Conservation (phyloP, 2,888 invertebrate genomes). For the Caenorhabditis wallacei region DNA sequence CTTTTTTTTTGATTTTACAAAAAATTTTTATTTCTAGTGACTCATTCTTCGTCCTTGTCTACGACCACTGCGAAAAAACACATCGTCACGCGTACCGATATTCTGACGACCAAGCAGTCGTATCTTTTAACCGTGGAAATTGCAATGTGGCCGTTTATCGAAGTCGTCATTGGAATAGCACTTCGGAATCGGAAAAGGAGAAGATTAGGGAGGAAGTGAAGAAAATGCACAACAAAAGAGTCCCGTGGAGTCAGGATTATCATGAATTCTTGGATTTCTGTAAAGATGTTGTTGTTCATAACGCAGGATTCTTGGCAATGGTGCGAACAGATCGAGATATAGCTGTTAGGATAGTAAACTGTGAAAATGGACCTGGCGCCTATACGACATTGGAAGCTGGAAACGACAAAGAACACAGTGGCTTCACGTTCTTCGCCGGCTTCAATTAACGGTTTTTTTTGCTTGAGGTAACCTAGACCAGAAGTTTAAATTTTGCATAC, state of each 20-base stretch:
- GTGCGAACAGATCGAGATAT: background rate
- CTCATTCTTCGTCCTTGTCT: background rate
- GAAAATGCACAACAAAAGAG: background rate
- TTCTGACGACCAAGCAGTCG: background rate
- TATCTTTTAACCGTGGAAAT: background rate
- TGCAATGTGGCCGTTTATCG: background rate
- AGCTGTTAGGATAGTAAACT: background rate
- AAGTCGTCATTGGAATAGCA: background rate
- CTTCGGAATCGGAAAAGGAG: background rate
- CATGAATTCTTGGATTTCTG: background rate
- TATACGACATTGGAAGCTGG: background rate
- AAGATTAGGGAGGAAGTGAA: background rate
- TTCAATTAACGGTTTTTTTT: background rate
- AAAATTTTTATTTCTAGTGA: background rate
- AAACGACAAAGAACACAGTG: background rate
- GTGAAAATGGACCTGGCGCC: background rate
- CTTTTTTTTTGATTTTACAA: background rate
- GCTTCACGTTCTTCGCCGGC: background rate
- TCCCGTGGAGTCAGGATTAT: background rate
- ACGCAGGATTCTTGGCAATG: background rate
- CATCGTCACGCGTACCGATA: background rate
- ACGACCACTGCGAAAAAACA: background rate
- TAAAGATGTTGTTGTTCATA: background rate
- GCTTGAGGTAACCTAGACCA: too few relatives aligned
- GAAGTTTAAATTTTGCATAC: too few relatives aligned